Percentiles rank a stretch among this genome's conserved stretches.
Conservation (phyloP, 1,140 invertebrate genomes). For the Carposina sasakii region DNA sequence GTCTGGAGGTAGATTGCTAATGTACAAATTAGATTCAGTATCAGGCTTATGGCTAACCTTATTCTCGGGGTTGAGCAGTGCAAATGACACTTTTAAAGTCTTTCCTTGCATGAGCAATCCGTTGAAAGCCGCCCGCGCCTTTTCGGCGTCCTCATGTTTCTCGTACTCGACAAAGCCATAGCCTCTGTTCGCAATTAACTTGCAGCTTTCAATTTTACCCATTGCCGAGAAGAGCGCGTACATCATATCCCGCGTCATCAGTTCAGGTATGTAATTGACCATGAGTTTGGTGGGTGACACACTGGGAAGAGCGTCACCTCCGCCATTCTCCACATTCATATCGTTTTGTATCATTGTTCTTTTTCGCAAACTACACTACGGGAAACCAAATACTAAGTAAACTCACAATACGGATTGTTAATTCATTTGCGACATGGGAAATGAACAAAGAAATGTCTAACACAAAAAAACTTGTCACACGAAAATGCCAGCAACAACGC, state of each 20-base stretch:
- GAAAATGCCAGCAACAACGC: slow-evolving; percentile 63
- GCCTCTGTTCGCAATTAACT: slow-evolving; percentile 65
- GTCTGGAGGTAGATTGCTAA: slow-evolving; percentile 67
- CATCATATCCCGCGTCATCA: slow-evolving; percentile 71
- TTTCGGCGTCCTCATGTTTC: slow-evolving; percentile 69
- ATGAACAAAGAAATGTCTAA: slow-evolving; percentile 60
- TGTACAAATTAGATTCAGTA: slow-evolving; percentile 68
- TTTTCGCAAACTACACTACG: slow-evolving; percentile 64
- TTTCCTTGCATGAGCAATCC: slow-evolving; percentile 69
- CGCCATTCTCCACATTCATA: slow-evolving; percentile 67
- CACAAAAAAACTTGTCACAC: slow-evolving; percentile 62
- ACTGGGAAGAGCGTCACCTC: slow-evolving; percentile 69
- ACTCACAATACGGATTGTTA: slow-evolving; percentile 55
- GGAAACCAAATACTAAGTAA: slow-evolving; percentile 64
- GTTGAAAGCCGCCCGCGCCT: slow-evolving; percentile 68
- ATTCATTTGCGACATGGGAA: slow-evolving; percentile 62
- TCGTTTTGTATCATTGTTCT: slow-evolving; percentile 66
- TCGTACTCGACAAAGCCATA: slow-evolving; percentile 70
- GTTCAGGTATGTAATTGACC: slow-evolving; percentile 71
- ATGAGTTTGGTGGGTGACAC: slow-evolving; percentile 73
- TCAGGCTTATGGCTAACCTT: slow-evolving; percentile 66
- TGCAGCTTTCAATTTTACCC: slow-evolving; percentile 69
- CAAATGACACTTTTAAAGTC: slow-evolving; percentile 69
- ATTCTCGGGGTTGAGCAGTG: slow-evolving; percentile 68
- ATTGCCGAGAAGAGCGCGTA: slow-evolving; percentile 68